Percentiles rank a stretch among this genome's conserved stretches.
Evolutionary conservation across 2,113 vertebrate species (phyloP).

Genomic region (Chloebia gouldiae): DNA sequence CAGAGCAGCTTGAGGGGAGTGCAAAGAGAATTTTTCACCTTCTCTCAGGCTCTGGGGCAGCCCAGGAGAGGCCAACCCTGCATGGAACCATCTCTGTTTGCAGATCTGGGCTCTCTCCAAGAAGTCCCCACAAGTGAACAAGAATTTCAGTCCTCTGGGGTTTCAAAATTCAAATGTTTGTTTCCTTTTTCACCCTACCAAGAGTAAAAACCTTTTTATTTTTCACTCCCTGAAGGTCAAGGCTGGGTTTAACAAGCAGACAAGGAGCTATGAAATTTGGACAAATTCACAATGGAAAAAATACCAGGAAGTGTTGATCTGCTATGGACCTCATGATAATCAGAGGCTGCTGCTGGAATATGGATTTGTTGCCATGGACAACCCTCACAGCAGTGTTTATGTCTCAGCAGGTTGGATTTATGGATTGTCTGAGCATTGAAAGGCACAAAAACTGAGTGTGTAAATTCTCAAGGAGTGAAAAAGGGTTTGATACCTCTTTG

Average conservation of each 20-base stretch:
- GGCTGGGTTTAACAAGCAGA: conserved; percentile 82
- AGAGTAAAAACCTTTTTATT: not conserved
- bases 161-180: not conserved
- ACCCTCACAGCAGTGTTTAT: conserved; percentile 88
- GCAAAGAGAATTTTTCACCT: not conserved
- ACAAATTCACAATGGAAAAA: conserved; percentile 65
- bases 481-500: not conserved
- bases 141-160: not conserved
- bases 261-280: conserved; percentile 83
- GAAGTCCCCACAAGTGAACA: not conserved
- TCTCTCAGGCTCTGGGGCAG: not conserved
- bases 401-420: conserved; percentile 80
- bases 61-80: not conserved
- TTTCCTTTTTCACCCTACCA: not conserved
- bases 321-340: conserved; percentile 91
- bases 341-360: conserved; percentile 91
- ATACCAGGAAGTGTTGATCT: conserved; percentile 86
- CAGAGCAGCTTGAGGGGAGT: not conserved
- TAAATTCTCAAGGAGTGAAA: not conserved
- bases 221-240: conserved; percentile 75
- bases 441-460: not conserved
- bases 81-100: not conserved
- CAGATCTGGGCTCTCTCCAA: not conserved
- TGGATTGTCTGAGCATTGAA: not conserved
- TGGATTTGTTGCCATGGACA: conserved; percentile 81